Base-by-base conservation (phyloP, 2,113 vertebrate species). In the Prionailurus viverrinus region DNA sequence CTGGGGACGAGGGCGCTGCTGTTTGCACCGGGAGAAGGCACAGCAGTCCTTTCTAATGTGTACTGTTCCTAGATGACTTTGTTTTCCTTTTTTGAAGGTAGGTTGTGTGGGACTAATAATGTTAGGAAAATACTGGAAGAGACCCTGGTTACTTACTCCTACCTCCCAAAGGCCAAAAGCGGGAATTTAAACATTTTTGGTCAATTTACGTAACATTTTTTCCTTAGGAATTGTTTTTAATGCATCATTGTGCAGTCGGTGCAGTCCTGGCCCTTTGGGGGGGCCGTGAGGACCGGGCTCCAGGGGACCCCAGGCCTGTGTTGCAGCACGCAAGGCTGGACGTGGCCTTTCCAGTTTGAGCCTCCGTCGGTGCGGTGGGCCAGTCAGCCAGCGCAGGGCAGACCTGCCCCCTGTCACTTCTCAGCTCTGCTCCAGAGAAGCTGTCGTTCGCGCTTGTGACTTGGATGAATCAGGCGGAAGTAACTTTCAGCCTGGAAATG, bases 281-380 rank as follows among this genome's bases (percentile, higher is more conserved):
- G 73, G 15, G 27, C n/a, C 58, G 12, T 51, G 12, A 48, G 69
- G 48, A 29, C 33, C 29, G 69, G 33, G 18, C 14, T 36, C 55
- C 2, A 1, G 53, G 29, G 83, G 15, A 41, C 16, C 11, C 29
- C 7, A 10, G 71, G 15, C 23, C 27, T 63, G 7, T 3, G 4
- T 39, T 69, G 15, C 27, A 12, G 63, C 1, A 0, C 8, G 12
- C 12, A 31, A 61, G 74, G 4, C 36, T 2, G 2, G 48, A 71
- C 19, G 0, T 66, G 48, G 48, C 0, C 48, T 51, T 87, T 51
- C 53, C 25, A 69, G 23, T 18, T 29, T n/a, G 51, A 89, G 7
- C 73, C 11, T 13, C 39, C 5, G 0, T 80, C 0, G 0, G 65
- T 45, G 39, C 15, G 1, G 33, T 11, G 74, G 23, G 73, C n/a